phyloP scores from a whole-genome alignment of 2,888 invertebrate genomes.

The Ormyrus rosae region DNA sequence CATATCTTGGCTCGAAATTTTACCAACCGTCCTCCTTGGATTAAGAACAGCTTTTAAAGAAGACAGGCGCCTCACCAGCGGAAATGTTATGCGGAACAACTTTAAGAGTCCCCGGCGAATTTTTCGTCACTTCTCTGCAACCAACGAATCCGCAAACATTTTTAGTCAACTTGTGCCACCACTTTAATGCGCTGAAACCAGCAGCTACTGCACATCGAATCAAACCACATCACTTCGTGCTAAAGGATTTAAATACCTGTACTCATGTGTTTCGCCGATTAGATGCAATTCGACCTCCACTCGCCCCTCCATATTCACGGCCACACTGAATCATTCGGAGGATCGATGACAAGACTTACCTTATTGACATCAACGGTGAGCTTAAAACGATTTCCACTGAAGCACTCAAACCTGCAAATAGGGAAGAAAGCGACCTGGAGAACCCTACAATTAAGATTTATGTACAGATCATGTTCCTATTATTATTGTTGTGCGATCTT shows the following conservation, averaged over 20 bases:
- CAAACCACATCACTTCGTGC: not conserved
- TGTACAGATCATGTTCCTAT: too few relatives aligned
- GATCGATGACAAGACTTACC: too few relatives aligned
- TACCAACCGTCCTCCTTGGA: not conserved
- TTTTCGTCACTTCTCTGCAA: not conserved
- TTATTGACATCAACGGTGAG: too few relatives aligned
- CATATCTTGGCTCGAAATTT: not conserved
- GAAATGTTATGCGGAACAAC: not conserved
- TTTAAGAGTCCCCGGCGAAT: not conserved
- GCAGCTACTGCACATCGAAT: not conserved
- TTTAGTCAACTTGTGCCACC: not conserved
- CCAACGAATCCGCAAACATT: not conserved
- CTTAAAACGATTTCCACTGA: too few relatives aligned
- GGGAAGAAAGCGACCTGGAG: too few relatives aligned
- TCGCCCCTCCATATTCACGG: not conserved
- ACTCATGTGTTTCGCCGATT: not conserved
- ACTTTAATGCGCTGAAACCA: not conserved
- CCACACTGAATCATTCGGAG: too few relatives aligned
- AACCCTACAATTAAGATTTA: too few relatives aligned
- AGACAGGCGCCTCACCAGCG: constrained; percentile 2
- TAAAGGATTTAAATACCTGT: not conserved
- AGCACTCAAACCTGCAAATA: too few relatives aligned
- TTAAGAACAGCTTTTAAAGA: not conserved
- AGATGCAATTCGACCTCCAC: not conserved
- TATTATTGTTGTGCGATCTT: too few relatives aligned